Conservation (phyloP, 2,888 invertebrate species). For the Lasioglossum figueresi region DNA sequence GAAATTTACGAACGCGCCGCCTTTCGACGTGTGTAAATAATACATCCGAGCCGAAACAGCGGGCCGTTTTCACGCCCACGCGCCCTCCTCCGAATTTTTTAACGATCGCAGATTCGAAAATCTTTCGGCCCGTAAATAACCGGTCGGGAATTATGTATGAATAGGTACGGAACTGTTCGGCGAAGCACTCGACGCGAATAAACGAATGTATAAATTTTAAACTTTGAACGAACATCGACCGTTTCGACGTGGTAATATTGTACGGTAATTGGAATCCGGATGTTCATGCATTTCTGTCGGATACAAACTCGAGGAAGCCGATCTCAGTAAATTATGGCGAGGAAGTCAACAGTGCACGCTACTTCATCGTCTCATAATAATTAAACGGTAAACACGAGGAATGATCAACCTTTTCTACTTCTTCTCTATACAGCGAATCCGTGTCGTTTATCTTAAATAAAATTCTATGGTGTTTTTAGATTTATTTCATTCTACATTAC, state of each 20-base stretch:
- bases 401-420: background rate
- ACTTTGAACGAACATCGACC: background rate
- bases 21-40: constrained; percentile 39
- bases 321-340: background rate
- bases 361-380: background rate
- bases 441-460: too few relatives aligned
- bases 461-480: too few relatives aligned
- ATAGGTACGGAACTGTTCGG: background rate
- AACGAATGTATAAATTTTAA: background rate
- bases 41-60: constrained; percentile 23
- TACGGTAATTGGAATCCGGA: background rate
- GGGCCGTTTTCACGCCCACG: constrained; percentile 31
- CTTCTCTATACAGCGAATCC: too few relatives aligned
- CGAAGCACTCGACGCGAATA: background rate
- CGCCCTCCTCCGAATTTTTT: constrained; percentile 25
- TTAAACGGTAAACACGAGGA: background rate
- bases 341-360: background rate
- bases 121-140: constrained; percentile 34
- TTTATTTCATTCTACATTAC: too few relatives aligned
- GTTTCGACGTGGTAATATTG: background rate
- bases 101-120: constrained; percentile 16
- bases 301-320: background rate
- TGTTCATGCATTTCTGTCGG: background rate
- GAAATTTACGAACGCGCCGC: constrained; percentile 37
- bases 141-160: constrained; percentile 9